phyloP scores from a whole-genome alignment of 2,888 invertebrate species.

The Andrena praecox region DNA sequence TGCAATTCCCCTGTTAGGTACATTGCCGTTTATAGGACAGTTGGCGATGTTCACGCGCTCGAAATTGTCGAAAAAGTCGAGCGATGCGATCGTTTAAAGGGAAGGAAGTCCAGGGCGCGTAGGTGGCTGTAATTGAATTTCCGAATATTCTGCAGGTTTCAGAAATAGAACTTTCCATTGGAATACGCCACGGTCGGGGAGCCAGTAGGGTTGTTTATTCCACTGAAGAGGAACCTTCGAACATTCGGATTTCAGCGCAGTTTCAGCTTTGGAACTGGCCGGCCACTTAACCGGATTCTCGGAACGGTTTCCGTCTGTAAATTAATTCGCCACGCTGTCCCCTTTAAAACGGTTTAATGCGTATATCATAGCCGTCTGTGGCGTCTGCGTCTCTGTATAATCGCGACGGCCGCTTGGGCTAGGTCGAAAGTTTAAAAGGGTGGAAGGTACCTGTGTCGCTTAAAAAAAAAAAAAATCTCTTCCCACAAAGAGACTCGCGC shows the following conservation, averaged over 20 bases:
- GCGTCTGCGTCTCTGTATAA: slow-evolving; percentile 42
- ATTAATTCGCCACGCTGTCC: slow-evolving; percentile 34
- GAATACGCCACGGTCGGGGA: too few relatives aligned
- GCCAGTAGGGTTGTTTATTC: too few relatives aligned
- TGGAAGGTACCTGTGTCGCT: slow-evolving; percentile 57
- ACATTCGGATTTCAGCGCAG: too few relatives aligned
- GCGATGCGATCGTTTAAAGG: background rate
- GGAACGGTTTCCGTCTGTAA: slow-evolving; percentile 5
- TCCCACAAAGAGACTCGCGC: slow-evolving; percentile 71
- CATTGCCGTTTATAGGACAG: slow-evolving; percentile 4
- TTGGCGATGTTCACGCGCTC: slow-evolving; percentile 14
- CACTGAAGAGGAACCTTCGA: too few relatives aligned
- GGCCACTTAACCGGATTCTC: slow-evolving; percentile 15
- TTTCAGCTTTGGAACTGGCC: background rate
- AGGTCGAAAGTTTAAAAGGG: slow-evolving; percentile 67
- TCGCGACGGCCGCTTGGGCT: slow-evolving; percentile 49
- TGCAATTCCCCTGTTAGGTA: slow-evolving; percentile 52
- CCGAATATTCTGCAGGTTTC: too few relatives aligned
- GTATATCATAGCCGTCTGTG: slow-evolving; percentile 33
- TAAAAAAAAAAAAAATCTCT: slow-evolving; percentile 63
- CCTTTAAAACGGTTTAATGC: slow-evolving; percentile 44
- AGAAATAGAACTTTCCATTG: too few relatives aligned
- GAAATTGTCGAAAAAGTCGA: background rate
- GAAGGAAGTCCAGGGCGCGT: too few relatives aligned
- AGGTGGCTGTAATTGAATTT: too few relatives aligned